Evolutionary conservation across 2,888 invertebrate species (phyloP).

Genomic region (Netelia virgata): DNA sequence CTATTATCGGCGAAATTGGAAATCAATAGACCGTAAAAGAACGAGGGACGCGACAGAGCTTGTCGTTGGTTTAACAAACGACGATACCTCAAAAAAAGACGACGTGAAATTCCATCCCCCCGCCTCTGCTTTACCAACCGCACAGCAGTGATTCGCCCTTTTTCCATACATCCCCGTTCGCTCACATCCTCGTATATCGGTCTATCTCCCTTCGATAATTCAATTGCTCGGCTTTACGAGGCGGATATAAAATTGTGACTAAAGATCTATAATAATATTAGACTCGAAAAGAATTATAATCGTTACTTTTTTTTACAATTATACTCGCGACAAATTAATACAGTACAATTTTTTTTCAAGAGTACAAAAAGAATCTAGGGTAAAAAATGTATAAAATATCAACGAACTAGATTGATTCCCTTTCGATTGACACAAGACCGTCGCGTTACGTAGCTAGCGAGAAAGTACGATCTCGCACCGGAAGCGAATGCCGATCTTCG

Average conservation of each 20-base stretch:
- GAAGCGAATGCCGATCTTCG: slow-evolving; percentile 32
- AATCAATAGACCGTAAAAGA: slow-evolving; percentile 83
- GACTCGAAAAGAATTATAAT: not conserved
- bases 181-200: no score
- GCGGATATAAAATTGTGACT: not conserved
- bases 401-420: not conserved
- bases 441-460: not conserved
- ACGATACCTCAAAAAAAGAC: slow-evolving; percentile 63
- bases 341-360: not conserved
- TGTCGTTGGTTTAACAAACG: slow-evolving; percentile 66
- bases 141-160: slow-evolving; percentile 62
- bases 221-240: slow-evolving; percentile 42
- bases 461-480: not conserved
- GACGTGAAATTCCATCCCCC: slow-evolving; percentile 56
- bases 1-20: slow-evolving; percentile 83
- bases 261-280: not conserved
- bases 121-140: slow-evolving; percentile 11
- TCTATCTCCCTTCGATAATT: slow-evolving; percentile 50
- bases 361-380: no score
- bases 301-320: not conserved
- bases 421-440: not conserved
- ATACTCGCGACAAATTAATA: not conserved
- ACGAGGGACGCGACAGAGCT: slow-evolving; percentile 61
- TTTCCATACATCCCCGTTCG: slow-evolving; percentile 40
- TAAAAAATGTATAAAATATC: no score